These are phyloP conservation scores for Himalopsyche anomala DNA, from an alignment of 2,888 invertebrate species.

Conservation along the genomic window DNA sequence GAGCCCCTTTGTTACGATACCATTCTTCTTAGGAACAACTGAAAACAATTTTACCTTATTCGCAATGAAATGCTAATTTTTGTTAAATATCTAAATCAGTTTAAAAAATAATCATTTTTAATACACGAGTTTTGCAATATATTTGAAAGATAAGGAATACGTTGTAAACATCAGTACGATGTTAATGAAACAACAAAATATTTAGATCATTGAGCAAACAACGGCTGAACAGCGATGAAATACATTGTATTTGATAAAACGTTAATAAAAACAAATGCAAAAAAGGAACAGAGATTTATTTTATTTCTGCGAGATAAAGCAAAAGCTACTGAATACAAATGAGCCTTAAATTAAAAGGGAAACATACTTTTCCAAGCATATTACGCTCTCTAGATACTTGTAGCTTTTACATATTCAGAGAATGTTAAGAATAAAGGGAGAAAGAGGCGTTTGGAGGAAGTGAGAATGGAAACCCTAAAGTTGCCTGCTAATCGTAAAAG, in stretches of 20 bases:
- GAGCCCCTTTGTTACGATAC: no score
- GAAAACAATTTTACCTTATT: no score
- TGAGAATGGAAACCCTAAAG: constrained; percentile 50
- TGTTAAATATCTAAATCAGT: no score
- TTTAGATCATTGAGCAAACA: no score
- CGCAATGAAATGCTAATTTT: no score
- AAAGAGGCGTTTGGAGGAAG: constrained; percentile 47
- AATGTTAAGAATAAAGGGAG: constrained; percentile 50
- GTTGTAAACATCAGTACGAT: no score
- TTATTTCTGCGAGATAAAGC: constrained; percentile 41
- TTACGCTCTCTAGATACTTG: constrained; percentile 20
- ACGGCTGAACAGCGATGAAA: background rate
- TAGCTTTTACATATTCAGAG: constrained; percentile 52
- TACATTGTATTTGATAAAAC: constrained; percentile 32
- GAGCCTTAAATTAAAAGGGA: constrained; percentile 46
- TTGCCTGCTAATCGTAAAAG: constrained; percentile 57
- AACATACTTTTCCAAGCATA: constrained; percentile 19
- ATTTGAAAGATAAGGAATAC: no score
- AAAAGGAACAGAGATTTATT: constrained; percentile 19
- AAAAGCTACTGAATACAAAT: constrained; percentile 45
- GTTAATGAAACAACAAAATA: no score
- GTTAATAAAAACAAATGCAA: constrained; percentile 42
- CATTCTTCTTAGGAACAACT: no score
- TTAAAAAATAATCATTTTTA: no score
- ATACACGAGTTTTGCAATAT: no score